A percentile compares a stretch with the other conserved stretches of the same genome.
These are phyloP conservation scores for Leptobrachium ailaonicum DNA, from an alignment of 2,113 vertebrate genomes.

Conservation along the genomic window DNA sequence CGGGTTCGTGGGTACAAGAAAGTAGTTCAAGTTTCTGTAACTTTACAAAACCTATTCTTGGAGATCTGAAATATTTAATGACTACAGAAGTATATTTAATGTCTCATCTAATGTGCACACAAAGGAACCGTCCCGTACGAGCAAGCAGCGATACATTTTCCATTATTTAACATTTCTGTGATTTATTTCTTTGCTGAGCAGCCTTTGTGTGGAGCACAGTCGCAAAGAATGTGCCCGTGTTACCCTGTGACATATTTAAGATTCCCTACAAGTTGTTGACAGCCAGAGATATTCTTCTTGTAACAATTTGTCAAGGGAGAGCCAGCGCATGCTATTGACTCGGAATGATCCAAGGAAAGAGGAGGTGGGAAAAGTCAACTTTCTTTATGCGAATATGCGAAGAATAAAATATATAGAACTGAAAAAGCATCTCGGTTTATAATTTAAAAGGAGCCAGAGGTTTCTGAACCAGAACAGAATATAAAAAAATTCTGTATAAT, in stretches of 20 bases:
- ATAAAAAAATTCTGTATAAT: no score
- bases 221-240: background rate
- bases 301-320: constrained; percentile 37
- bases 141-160: background rate
- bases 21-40: background rate
- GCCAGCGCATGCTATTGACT: background rate
- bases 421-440: no score
- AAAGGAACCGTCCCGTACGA: background rate
- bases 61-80: constrained; percentile 4
- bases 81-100: constrained; percentile 9
- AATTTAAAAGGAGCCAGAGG: no score
- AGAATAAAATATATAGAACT: background rate
- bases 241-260: constrained; percentile 33
- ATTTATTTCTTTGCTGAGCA: constrained; percentile 20
- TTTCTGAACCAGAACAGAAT: no score
- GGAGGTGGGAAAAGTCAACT: constrained; percentile 5
- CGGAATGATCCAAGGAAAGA: constrained; percentile 21
- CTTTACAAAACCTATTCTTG: background rate
- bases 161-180: background rate
- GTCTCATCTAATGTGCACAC: background rate
- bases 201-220: constrained; percentile 21
- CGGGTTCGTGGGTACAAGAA: no score
- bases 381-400: constrained; percentile 5
- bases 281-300: constrained; percentile 25
- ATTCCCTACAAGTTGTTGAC: constrained; percentile 28